Evolutionary conservation across 2,797 vertebrate genomes (phyloP).

Genomic region (Ptychadena robeensis): DNA sequence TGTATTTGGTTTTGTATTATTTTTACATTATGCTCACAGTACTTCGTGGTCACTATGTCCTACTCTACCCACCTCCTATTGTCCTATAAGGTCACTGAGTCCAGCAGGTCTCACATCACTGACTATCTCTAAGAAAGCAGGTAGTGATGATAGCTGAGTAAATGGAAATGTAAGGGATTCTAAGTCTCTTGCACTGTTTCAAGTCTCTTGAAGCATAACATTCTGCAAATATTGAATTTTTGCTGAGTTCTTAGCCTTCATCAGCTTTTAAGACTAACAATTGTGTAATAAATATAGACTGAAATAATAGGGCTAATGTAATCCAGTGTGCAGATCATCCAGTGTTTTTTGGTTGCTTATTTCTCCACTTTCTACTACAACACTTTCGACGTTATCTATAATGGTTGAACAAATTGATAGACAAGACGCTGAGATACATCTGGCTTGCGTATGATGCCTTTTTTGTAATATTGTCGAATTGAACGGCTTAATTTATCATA

Average conservation of each 20-base stretch:
- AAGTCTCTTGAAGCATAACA: conserved; percentile 14
- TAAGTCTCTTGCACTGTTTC: background rate
- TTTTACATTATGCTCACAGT: conserved; percentile 13
- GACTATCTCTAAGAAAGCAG: conserved; percentile 38
- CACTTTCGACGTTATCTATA: conserved; percentile 73
- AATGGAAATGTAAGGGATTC: background rate
- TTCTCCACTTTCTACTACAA: too few species aligned
- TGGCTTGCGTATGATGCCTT: conserved; percentile 97
- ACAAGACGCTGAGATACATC: conserved; percentile 97
- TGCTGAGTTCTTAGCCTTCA: conserved; percentile 4
- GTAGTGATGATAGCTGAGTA: conserved; percentile 3
- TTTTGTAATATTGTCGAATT: conserved; percentile 99
- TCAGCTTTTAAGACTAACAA: background rate
- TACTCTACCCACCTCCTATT: conserved; percentile 56
- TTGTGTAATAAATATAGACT: conserved; percentile 18
- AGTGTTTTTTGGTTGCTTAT: background rate
- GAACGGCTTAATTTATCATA: conserved; percentile 99
- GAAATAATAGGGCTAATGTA: background rate
- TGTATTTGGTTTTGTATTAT: conserved; percentile 1
- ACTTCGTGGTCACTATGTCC: conserved; percentile 49
- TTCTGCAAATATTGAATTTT: conserved; percentile 8
- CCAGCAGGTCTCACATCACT: conserved; percentile 57
- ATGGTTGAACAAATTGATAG: conserved; percentile 96
- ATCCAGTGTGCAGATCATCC: background rate
- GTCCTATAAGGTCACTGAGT: conserved; percentile 54